These are phyloP conservation scores for Festucalex cinctus DNA, from an alignment of 2,113 vertebrate genomes.

Conservation along the genomic window DNA sequence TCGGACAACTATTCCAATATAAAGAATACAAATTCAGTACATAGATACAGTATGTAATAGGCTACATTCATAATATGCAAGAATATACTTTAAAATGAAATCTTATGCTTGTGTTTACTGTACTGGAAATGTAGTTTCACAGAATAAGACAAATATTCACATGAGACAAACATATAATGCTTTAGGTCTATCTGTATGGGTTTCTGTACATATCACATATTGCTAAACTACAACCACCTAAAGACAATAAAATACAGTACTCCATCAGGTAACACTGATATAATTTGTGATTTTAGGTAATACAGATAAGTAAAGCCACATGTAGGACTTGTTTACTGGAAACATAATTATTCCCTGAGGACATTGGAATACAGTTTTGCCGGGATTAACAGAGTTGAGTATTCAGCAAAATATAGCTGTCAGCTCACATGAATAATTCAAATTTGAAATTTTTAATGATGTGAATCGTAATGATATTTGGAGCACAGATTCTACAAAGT, in stretches of 20 bases:
- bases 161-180: neutral
- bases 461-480: slow-evolving; percentile 16
- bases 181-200: neutral
- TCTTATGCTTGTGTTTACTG: slow-evolving; percentile 28
- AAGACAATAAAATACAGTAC: slow-evolving; percentile 19
- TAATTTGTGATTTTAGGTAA: slow-evolving; percentile 2
- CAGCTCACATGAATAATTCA: slow-evolving; percentile 16
- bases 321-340: neutral
- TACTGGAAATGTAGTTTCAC: slow-evolving; percentile 33
- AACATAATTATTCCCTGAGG: neutral
- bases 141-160: slow-evolving; percentile 27
- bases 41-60: neutral
- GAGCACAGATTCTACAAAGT: neutral
- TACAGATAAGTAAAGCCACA: slow-evolving; percentile 13
- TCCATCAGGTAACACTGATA: slow-evolving; percentile 11
- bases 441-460: slow-evolving; percentile 13
- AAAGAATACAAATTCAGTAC: no score
- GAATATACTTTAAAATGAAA: no score
- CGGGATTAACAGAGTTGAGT: slow-evolving; percentile 9
- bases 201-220: slow-evolving; percentile 3
- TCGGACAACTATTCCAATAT: no score
- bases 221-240: slow-evolving; percentile 17
- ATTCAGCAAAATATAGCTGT: slow-evolving; percentile 16
- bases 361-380: neutral
- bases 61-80: no score